Conservation (phyloP, 2,113 vertebrate genomes). For the Heterochromis multidens region DNA sequence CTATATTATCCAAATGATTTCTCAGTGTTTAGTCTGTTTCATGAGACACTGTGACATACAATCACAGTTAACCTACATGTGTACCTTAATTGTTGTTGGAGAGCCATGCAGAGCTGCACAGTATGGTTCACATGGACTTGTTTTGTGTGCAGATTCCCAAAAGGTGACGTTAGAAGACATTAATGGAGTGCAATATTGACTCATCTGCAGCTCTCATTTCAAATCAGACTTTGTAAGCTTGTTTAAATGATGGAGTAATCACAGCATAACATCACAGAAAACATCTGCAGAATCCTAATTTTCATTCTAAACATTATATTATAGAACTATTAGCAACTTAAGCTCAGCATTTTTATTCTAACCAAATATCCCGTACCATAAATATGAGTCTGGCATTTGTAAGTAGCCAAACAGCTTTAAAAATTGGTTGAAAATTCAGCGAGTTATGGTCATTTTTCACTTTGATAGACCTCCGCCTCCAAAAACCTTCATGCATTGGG, state of each 20-base stretch:
- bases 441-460: neutral
- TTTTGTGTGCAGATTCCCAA: neutral
- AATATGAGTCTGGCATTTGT: neutral
- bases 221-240: neutral
- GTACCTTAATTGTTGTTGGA: too few relatives aligned
- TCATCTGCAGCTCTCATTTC: neutral
- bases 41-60: too few relatives aligned
- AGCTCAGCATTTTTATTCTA: neutral
- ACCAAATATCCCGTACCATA: neutral
- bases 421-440: neutral
- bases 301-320: neutral
- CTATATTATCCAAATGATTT: too few relatives aligned
- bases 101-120: neutral
- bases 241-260: accelerated
- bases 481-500: neutral
- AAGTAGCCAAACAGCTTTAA: neutral
- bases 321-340: neutral
- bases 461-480: neutral
- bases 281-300: neutral
- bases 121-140: neutral
- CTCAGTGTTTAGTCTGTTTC: neutral
- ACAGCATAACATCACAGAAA: accelerated
- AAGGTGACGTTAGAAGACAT: neutral
- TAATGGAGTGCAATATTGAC: neutral
- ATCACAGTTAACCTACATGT: neutral